Evolutionary conservation across 2,797 vertebrate species (phyloP), one percentile per base, ranked within the genome.

Genomic region (Cossypha niveicapilla): DNA sequence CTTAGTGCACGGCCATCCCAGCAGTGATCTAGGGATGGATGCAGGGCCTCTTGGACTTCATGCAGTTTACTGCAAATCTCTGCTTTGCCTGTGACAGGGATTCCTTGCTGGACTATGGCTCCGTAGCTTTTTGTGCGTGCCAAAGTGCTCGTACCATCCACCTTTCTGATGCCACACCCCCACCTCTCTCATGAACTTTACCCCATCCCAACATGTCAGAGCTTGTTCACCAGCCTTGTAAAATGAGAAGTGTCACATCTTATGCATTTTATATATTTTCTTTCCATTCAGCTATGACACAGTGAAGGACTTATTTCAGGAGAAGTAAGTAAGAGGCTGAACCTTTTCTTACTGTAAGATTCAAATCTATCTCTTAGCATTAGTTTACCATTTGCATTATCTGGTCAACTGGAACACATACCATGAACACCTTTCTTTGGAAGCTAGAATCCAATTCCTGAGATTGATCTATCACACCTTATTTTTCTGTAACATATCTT

Each of bases 151-250:
- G 7, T 8, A 12, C n/a, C 6, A 11, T 23, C 35, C 18, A 63
- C 3, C 4, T 11, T 50, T 41, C 39, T 50, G 25, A 17, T 44
- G 11, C 4, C 45, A 58, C 2, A 2, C 4, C 3, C 3, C 2
- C 3, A 14, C 4, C 5, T 5, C 6, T 19, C 10, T 14, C 24
- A 67, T 8, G 15, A 76, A 41, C 10, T 37, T 61, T 14, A 9
- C 12, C 12, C 12, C 12, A 21, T 7, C 6, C 30, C 41, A 80
- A 9, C 13, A 19, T 13, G 12, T 2, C 1, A 75, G 42, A 42
- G 24, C 6, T 57, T 75, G 25, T 45, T 71, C 24, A 72, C 11
- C n/a, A 58, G n/a, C 37, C 13, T 41, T 72, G 11, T n/a, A 56
- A 67, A 89, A 67, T 28, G 18, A 63, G 23, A n/a, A 16, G 5